A percentile compares a stretch with the other conserved stretches of the same genome.
phyloP scores from a whole-genome alignment of 2,888 invertebrate genomes.

The Agrochola lychnidis region DNA sequence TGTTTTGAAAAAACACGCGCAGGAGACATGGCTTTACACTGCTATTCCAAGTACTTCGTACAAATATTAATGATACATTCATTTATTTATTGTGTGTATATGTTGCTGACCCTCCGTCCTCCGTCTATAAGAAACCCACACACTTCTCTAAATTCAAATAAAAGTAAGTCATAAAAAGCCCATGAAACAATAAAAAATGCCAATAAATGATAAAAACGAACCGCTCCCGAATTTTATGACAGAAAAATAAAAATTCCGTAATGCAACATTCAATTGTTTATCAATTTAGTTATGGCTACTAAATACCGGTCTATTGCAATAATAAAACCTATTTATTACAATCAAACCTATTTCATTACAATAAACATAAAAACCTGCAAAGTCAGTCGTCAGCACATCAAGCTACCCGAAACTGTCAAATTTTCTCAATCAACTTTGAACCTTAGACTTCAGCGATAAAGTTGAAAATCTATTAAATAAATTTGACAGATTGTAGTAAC shows the following conservation, averaged over 20 bases:
- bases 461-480: no score
- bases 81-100: not conserved
- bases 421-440: no score
- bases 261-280: constrained; percentile 50
- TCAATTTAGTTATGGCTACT: constrained; percentile 51
- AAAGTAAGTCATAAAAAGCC: constrained; percentile 37
- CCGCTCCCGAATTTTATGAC: constrained; percentile 42
- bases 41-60: not conserved
- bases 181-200: constrained; percentile 27
- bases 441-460: no score
- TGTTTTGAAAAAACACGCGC: no score
- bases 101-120: not conserved
- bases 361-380: not conserved
- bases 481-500: no score
- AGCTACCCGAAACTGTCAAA: no score
- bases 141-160: constrained; percentile 10
- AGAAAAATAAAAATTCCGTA: constrained; percentile 36
- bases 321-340: constrained; percentile 39
- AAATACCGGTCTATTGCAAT: constrained; percentile 21
- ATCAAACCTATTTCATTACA: constrained; percentile 9
- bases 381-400: no score
- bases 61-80: not conserved
- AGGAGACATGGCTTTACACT: not conserved
- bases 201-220: constrained; percentile 28
- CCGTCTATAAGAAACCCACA: constrained; percentile 20